Conservation (phyloP, 2,888 invertebrate genomes). For the Watsonalla binaria region DNA sequence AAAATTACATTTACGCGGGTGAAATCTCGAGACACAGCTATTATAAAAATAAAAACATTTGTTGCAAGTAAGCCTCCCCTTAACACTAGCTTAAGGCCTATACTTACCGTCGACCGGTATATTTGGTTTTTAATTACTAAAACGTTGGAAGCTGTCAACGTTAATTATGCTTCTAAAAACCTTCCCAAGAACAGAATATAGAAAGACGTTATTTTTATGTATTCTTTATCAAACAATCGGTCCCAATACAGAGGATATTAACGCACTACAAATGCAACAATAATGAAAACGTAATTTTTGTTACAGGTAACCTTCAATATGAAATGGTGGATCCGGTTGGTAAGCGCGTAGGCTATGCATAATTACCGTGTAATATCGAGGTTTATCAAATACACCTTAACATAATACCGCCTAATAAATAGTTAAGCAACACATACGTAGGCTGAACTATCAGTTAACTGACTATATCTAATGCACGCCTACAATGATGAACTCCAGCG, state of each 20-base stretch:
- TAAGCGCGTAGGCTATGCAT: conserved; percentile 1
- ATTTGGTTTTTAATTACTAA: conserved; percentile 38
- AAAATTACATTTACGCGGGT: too few species aligned
- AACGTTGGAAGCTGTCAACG: not conserved
- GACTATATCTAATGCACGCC: conserved; percentile 35
- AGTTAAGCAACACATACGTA: conserved; percentile 24
- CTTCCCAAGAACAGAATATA: too few species aligned
- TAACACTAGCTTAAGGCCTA: conserved; percentile 40
- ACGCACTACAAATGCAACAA: not conserved
- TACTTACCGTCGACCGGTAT: conserved; percentile 35
- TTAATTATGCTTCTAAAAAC: not conserved
- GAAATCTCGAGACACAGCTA: too few species aligned
- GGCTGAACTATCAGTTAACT: conserved; percentile 23
- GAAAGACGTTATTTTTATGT: too few species aligned
- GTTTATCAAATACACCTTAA: conserved; percentile 16
- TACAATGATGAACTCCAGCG: conserved; percentile 17
- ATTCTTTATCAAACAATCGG: too few species aligned
- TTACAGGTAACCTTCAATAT: conserved; percentile 8
- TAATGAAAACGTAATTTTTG: conserved; percentile 1
- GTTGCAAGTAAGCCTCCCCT: too few species aligned
- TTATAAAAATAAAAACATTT: too few species aligned
- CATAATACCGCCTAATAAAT: conserved; percentile 16
- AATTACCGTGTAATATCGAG: conserved; percentile 4
- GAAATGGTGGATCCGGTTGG: not conserved
- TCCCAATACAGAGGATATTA: too few species aligned